These are phyloP conservation scores for Athalia rosae DNA, from an alignment of 2,888 invertebrate species.

Conservation along the genomic window DNA sequence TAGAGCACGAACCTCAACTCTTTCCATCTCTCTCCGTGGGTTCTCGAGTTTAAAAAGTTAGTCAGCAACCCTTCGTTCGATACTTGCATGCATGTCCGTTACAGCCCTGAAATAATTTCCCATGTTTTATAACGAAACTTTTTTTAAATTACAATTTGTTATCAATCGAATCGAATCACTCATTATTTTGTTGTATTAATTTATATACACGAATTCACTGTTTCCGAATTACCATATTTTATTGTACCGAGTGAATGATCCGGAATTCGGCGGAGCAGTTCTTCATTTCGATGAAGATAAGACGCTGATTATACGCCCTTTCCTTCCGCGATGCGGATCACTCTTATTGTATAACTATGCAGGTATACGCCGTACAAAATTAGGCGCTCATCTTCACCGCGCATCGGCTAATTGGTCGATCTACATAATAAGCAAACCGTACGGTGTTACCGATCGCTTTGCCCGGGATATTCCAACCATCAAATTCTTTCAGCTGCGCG, in stretches of 20 bases:
- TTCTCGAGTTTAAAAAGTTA: no score
- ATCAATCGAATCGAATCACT: no score
- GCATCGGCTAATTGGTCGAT: slow-evolving; percentile 37
- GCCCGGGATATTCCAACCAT: no score
- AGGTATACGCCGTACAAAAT: slow-evolving; percentile 4
- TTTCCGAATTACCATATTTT: slow-evolving; percentile 1
- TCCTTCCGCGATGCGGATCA: not conserved
- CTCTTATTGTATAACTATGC: not conserved
- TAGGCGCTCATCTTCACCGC: slow-evolving; percentile 3
- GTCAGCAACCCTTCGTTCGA: no score
- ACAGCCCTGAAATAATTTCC: no score
- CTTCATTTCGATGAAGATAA: slow-evolving; percentile 16
- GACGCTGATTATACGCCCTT: not conserved
- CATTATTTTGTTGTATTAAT: no score
- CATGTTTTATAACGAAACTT: no score
- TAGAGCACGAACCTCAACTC: slow-evolving; percentile 35
- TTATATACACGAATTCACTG: not conserved
- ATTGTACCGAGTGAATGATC: not conserved
- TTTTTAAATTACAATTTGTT: no score
- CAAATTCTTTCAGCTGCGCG: not conserved
- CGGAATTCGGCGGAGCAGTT: not conserved
- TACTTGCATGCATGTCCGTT: no score
- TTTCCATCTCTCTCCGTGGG: no score
- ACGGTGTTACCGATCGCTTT: no score
- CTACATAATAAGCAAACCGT: slow-evolving; percentile 25